A percentile compares a stretch with the other conserved stretches of the same genome.
These are phyloP conservation scores for Trachemys scripta DNA, from an alignment of 2,113 vertebrate genomes.

Conservation along the genomic window DNA sequence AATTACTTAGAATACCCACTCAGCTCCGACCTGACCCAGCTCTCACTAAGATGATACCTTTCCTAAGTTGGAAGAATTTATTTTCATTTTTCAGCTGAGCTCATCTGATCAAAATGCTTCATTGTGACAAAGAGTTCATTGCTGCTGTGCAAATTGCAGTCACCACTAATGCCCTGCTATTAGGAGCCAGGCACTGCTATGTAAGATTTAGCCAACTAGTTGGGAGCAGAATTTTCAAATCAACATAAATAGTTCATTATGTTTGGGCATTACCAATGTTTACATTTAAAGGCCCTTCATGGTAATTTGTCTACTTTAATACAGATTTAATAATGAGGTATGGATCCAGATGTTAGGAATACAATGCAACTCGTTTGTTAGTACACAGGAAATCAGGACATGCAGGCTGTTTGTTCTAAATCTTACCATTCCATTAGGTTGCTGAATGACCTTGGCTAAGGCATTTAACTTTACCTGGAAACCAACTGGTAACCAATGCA, in stretches of 20 bases:
- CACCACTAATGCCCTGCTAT: not conserved
- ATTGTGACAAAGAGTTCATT: slow-evolving; percentile 82
- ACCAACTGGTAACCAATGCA: not conserved
- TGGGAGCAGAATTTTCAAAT: slow-evolving; percentile 24
- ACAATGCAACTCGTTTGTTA: not conserved
- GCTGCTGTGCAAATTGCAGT: slow-evolving; percentile 72
- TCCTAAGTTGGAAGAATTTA: slow-evolving; percentile 81
- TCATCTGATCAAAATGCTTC: slow-evolving; percentile 83
- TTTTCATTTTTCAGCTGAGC: slow-evolving; percentile 83
- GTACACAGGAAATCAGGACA: accelerated
- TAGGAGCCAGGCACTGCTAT: not conserved
- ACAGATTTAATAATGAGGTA: not conserved
- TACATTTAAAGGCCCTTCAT: slow-evolving; percentile 2
- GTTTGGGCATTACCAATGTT: not conserved
- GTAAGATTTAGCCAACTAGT: slow-evolving; percentile 4
- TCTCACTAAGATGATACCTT: slow-evolving; percentile 78
- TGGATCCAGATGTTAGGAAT: not conserved
- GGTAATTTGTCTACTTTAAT: slow-evolving; percentile 16
- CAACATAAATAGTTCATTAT: slow-evolving; percentile 12
- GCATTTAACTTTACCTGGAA: not conserved
- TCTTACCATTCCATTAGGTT: not conserved
- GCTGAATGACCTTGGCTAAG: not conserved
- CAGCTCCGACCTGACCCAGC: slow-evolving; percentile 80
- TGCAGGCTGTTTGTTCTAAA: accelerated
- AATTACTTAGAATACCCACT: slow-evolving; percentile 82